Evolutionary conservation across 2,797 vertebrate species (phyloP), one percentile per base, ranked within the genome.

Genomic region (Lutjanus argentimaculatus): DNA sequence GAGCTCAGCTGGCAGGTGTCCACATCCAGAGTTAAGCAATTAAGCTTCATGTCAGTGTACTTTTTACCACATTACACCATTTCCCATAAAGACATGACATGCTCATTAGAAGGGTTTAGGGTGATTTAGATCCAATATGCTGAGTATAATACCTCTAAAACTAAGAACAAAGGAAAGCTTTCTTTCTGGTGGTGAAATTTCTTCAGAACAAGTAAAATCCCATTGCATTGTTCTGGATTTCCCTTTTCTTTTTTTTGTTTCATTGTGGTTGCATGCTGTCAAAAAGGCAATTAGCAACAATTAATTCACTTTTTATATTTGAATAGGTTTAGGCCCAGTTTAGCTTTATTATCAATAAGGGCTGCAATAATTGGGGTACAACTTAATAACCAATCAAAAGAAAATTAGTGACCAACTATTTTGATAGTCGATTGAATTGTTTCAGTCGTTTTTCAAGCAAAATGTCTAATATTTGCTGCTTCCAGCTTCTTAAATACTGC

Each of bases 1-100:
- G 87, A 93, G 89, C 85, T 82, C 72, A 86, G 88, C 86, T 92
- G 92, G 83, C 89, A 91, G 85, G 80, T 87, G 80, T 93, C 91
- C 86, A 77, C 74, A 79, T 83, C 79, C 83, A 92, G 72, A 91
- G 48, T 90, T 81, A 74, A 88, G 85, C 84, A 83, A 82, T 92
- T 89, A 89, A 87, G 86, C 84, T 75, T 85, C 59, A 72, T 86
- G 85, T 88, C 87, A 73, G 56, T 72, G 62, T 87, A 68, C 83
- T 88, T 89, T 87, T 85, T 84, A 79, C 53, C 69, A 64, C 78
- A 72, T 88, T 82, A 86, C 77, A 73, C 61, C 43, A 68, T 84
- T 76, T 85, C 82, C 70, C 75, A 73, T 89, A 62, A 81, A 89
- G 75, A 87, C 69, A 46, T 75, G 84, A 89, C 92, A 72, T 51